These are phyloP conservation scores for Hyperoplus lanceolatus DNA, from an alignment of 2,797 vertebrate species.

Conservation along the genomic window DNA sequence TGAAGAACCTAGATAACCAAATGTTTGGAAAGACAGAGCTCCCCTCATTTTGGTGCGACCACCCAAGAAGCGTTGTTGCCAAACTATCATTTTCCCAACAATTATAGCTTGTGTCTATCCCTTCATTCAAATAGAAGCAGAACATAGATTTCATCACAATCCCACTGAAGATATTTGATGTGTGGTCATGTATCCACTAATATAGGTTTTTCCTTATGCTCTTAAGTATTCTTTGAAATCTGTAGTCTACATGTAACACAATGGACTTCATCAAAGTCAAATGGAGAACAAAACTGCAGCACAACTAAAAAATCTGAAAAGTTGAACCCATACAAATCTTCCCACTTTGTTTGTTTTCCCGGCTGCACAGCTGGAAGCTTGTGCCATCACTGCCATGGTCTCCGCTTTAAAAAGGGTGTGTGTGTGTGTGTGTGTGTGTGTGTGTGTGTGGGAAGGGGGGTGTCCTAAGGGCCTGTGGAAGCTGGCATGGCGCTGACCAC, in stretches of 20 bases:
- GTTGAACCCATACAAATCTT: slow-evolving; percentile 60
- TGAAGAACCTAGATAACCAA: not conserved
- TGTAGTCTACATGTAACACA: not conserved
- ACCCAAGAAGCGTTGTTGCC: not conserved
- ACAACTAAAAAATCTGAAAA: slow-evolving; percentile 43
- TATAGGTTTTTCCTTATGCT: not conserved
- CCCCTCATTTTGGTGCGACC: not conserved
- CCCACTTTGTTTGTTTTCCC: slow-evolving; percentile 61
- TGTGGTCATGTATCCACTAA: not conserved
- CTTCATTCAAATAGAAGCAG: not conserved
- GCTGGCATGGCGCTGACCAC: slow-evolving; percentile 77
- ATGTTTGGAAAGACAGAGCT: not conserved
- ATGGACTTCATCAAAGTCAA: slow-evolving; percentile 29
- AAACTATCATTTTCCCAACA: not conserved
- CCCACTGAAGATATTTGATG: not conserved
- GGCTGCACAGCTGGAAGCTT: slow-evolving; percentile 47
- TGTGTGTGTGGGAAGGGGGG: not conserved
- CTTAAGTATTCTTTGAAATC: not conserved
- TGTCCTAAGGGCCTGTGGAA: slow-evolving; percentile 70
- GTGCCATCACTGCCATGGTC: slow-evolving; percentile 61
- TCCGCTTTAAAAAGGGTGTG: slow-evolving; percentile 57
- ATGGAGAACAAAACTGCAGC: slow-evolving; percentile 42
- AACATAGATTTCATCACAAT: not conserved
- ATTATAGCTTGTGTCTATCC: not conserved
- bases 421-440: no score